phyloP scores from a whole-genome alignment of 2,113 vertebrate genomes.

The Gopherus evgoodei region DNA sequence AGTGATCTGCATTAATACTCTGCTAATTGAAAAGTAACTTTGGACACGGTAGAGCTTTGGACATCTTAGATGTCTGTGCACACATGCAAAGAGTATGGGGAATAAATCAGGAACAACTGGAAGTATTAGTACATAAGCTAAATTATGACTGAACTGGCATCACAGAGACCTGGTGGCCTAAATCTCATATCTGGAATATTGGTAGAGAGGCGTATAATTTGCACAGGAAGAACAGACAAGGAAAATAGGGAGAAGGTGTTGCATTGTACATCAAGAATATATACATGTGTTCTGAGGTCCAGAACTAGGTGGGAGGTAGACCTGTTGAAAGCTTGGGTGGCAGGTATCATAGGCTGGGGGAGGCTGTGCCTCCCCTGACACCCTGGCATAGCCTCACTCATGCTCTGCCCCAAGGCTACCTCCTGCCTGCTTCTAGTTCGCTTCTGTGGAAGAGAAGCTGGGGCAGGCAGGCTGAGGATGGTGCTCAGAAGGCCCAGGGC shows the following conservation, averaged over 20 bases:
- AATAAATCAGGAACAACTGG: neutral
- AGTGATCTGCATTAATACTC: neutral
- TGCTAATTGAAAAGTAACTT: neutral
- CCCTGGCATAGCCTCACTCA: too few relatives aligned
- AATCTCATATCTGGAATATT: neutral
- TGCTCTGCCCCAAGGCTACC: too few relatives aligned
- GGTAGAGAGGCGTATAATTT: too few relatives aligned
- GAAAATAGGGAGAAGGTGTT: neutral
- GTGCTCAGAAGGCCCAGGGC: too few relatives aligned
- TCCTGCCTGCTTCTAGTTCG: too few relatives aligned
- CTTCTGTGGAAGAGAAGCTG: too few relatives aligned
- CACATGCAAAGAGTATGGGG: neutral
- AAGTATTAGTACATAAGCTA: neutral
- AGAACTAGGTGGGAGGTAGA: neutral
- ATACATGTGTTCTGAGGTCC: too few relatives aligned
- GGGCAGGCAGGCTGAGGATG: too few relatives aligned
- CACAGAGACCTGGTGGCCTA: neutral
- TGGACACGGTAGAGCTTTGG: neutral
- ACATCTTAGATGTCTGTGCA: neutral
- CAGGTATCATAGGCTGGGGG: too few relatives aligned
- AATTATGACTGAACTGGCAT: neutral
- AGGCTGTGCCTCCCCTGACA: too few relatives aligned
- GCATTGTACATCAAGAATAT: neutral
- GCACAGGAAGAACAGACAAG: neutral
- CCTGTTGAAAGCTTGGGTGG: neutral